Percentiles rank a stretch among this genome's conserved stretches.
Evolutionary conservation across 2,113 vertebrate genomes (phyloP).

Genomic region (Thunnus maccoyii): DNA sequence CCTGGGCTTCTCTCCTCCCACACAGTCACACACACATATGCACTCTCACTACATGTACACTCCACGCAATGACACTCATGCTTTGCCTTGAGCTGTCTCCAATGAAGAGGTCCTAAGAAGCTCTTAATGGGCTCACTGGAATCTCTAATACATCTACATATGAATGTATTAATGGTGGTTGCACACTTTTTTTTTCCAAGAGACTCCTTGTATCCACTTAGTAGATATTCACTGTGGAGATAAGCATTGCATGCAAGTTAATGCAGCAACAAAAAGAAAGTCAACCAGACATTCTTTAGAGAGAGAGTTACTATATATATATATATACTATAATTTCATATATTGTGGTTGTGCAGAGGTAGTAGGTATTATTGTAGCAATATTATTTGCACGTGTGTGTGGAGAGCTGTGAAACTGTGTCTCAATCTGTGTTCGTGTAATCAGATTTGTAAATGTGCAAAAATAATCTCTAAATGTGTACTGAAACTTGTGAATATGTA

Average conservation of each 20-base stretch:
- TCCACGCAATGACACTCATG: background rate
- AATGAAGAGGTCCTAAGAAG: conserved; percentile 8
- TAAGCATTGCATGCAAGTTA: background rate
- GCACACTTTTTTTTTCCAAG: background rate
- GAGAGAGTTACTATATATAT: no score
- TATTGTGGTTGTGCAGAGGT: no score
- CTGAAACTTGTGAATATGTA: no score
- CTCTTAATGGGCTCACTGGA: conserved; percentile 20
- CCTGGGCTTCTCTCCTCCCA: conserved; percentile 3
- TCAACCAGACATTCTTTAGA: background rate
- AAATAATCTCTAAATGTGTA: no score
- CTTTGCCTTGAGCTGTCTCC: background rate
- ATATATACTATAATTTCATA: no score
- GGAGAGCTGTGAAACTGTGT: no score
- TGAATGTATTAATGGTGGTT: background rate
- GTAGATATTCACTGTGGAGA: background rate
- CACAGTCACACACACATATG: conserved; percentile 15
- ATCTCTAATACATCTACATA: conserved; percentile 12
- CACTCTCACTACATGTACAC: background rate
- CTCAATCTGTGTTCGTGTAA: no score
- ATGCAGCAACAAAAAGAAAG: background rate
- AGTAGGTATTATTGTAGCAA: no score
- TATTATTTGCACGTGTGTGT: no score
- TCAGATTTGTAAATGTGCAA: no score
- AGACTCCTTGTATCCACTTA: background rate